Evolutionary conservation across 2,113 vertebrate species (phyloP).

Genomic region (Gavia stellata): DNA sequence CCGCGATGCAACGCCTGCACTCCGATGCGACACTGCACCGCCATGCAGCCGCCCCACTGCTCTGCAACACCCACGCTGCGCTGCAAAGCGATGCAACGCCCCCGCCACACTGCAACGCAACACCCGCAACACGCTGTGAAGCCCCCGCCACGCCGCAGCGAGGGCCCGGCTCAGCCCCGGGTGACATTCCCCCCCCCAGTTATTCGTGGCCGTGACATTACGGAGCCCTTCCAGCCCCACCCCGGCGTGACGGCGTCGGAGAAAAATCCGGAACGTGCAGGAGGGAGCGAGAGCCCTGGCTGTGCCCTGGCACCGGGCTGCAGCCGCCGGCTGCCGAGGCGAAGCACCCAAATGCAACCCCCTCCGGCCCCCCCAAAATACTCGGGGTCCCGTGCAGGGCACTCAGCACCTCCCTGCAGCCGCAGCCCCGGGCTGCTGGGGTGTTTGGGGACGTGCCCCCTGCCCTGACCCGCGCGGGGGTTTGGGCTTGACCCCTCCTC

Average conservation of each 20-base stretch:
- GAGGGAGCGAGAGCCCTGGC: neutral
- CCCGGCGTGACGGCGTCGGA: too few species aligned
- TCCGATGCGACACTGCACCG: too few species aligned
- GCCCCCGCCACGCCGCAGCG: too few species aligned
- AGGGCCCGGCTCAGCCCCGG: neutral
- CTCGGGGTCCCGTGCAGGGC: neutral
- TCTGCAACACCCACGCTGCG: too few species aligned
- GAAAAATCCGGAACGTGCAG: neutral
- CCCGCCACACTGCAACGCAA: neutral
- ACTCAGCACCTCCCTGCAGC: neutral
- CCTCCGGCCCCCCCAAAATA: neutral
- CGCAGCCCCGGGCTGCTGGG: neutral
- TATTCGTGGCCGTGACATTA: neutral
- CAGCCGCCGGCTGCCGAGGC: neutral
- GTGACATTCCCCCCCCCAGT: neutral
- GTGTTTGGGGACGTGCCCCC: neutral
- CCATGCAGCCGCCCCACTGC: too few species aligned
- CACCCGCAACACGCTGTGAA: too few species aligned
- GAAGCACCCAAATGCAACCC: too few species aligned
- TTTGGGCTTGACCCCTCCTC: neutral
- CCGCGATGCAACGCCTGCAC: too few species aligned
- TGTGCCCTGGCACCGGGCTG: too few species aligned
- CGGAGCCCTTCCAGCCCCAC: neutral
- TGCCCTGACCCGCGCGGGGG: neutral
- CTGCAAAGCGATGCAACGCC: neutral